Evolutionary conservation across 2,113 vertebrate genomes (phyloP).

Genomic region (Silurus asotus): DNA sequence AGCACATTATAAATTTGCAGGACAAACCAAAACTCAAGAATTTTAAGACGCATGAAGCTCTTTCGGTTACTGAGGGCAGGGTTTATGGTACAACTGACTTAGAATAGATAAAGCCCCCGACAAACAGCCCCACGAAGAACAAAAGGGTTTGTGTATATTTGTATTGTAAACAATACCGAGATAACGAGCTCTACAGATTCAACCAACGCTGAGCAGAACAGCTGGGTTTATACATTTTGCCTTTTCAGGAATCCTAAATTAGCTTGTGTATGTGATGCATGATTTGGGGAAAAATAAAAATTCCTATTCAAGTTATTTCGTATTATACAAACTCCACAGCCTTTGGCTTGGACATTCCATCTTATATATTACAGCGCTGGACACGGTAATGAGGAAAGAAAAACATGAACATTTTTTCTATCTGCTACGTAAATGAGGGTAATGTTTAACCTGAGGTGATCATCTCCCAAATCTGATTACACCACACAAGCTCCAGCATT

Average conservation of each 20-base stretch:
- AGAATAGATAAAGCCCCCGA: not conserved
- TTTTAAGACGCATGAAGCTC: not conserved
- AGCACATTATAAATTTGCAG: not conserved
- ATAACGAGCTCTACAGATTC: not conserved
- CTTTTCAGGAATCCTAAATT: not conserved
- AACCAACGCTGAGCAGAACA: not conserved
- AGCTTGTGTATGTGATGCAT: not conserved
- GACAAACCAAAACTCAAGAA: not conserved
- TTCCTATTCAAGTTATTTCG: not conserved
- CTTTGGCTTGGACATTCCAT: constrained; percentile 13
- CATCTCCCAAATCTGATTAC: not conserved
- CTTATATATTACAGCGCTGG: constrained; percentile 36
- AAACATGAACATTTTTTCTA: not conserved
- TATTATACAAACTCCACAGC: not conserved
- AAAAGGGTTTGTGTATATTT: not conserved
- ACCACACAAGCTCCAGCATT: not conserved
- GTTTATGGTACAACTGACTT: not conserved
- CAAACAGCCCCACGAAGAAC: not conserved
- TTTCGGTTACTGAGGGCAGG: not conserved
- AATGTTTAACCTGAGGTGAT: not conserved
- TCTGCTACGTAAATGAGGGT: not conserved
- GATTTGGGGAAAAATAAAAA: not conserved
- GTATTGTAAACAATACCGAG: not conserved
- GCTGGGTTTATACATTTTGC: not conserved
- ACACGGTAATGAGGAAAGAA: not conserved